Evolutionary conservation across 2,797 vertebrate species (phyloP).

Genomic region (Masticophis lateralis): DNA sequence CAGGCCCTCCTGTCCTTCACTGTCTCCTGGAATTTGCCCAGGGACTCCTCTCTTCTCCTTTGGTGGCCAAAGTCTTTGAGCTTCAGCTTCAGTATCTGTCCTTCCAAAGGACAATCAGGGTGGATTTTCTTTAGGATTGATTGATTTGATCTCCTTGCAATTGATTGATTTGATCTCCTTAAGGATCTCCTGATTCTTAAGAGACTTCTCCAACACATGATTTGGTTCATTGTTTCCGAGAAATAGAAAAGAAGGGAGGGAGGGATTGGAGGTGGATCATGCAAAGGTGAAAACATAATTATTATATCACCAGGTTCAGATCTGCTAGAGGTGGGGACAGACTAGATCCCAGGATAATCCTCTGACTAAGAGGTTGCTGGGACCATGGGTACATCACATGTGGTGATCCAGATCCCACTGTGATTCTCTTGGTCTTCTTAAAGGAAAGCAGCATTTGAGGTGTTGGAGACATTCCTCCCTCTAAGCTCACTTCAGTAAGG

Average conservation of each 20-base stretch:
- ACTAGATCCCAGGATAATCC: neutral
- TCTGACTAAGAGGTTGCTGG: neutral
- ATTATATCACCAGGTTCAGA: neutral
- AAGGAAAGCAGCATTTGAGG: accelerated
- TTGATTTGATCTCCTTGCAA: neutral
- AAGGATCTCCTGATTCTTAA: neutral
- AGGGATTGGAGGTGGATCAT: neutral
- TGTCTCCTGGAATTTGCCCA: neutral
- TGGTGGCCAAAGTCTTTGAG: neutral
- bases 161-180: too few species aligned
- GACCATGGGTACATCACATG: too few species aligned
- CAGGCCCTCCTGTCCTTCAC: neutral
- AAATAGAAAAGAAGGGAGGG: neutral
- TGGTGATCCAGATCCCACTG: too few species aligned
- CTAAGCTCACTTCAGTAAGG: neutral
- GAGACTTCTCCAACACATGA: neutral
- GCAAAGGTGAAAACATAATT: neutral
- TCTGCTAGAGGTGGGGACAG: neutral
- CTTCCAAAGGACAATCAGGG: neutral
- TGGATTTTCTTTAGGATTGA: neutral
- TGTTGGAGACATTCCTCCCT: accelerated
- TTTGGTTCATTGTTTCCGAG: neutral
- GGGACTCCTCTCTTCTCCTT: neutral
- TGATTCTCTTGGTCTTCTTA: neutral
- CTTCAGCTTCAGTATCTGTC: neutral